Evolutionary conservation across 1,140 invertebrate species (phyloP).

Genomic region (Euborellia annulipes): DNA sequence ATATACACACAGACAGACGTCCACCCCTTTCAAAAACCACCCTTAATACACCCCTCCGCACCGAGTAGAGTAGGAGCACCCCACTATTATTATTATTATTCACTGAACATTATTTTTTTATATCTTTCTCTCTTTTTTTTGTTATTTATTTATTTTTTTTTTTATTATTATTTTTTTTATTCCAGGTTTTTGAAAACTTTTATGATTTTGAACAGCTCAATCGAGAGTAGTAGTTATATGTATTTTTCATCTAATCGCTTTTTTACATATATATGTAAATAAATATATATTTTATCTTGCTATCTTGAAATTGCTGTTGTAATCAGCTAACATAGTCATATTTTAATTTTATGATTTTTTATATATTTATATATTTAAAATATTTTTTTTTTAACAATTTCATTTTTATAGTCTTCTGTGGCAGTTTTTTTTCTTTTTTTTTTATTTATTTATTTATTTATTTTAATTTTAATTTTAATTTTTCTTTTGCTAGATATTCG

Average conservation of each 20-base stretch:
- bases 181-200: background rate
- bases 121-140: no score
- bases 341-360: background rate
- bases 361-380: slow-evolving; percentile 4
- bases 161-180: slow-evolving; percentile 1
- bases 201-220: background rate
- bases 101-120: no score
- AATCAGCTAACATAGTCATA: no score
- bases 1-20: no score
- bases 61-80: no score
- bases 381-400: no score
- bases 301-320: no score
- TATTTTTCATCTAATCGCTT: background rate
- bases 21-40: no score
- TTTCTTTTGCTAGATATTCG: background rate
- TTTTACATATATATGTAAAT: no score
- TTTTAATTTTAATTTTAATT: slow-evolving; percentile 2
- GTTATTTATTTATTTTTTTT: background rate
- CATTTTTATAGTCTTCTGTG: slow-evolving; percentile 2
- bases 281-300: no score
- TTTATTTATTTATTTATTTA: slow-evolving; percentile 12
- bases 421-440: slow-evolving; percentile 6
- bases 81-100: no score
- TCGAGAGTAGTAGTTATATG: slow-evolving; percentile 1
- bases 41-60: no score